Evolutionary conservation across 2,888 invertebrate genomes (phyloP).

Genomic region (Onchidella celtica): DNA sequence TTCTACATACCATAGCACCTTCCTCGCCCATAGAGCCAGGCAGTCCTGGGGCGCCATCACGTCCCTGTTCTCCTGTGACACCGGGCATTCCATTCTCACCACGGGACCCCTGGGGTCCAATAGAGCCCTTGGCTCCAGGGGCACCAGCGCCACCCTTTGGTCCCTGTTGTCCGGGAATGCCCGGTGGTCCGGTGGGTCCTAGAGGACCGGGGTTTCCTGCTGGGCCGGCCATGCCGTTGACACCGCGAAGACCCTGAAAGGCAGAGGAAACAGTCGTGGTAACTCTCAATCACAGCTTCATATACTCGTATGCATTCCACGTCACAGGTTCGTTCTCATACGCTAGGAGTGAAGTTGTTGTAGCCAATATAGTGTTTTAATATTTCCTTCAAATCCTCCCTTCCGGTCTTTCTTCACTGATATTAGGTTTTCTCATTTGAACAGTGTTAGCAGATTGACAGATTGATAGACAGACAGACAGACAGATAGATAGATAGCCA

Average conservation of each 20-base stretch:
- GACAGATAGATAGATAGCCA: too few relatives aligned
- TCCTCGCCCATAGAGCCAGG: slow-evolving; percentile 71
- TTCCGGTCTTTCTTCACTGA: too few relatives aligned
- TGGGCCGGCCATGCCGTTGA: slow-evolving; percentile 84
- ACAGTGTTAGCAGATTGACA: too few relatives aligned
- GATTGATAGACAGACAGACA: too few relatives aligned
- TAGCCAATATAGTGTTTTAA: too few relatives aligned
- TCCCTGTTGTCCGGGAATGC: slow-evolving; percentile 65
- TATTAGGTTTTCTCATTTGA: too few relatives aligned
- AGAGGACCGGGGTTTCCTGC: slow-evolving; percentile 87
- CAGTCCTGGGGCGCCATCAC: slow-evolving; percentile 65
- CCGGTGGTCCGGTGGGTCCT: slow-evolving; percentile 81
- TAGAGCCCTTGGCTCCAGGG: slow-evolving; percentile 68
- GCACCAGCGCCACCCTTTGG: slow-evolving; percentile 71
- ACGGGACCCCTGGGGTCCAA: slow-evolving; percentile 70
- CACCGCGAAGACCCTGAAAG: slow-evolving; percentile 69
- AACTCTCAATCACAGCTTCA: too few relatives aligned
- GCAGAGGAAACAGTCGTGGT: neutral
- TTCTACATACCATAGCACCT: slow-evolving; percentile 63
- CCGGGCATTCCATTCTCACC: slow-evolving; percentile 71
- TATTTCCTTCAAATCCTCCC: too few relatives aligned
- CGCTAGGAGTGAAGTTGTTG: neutral
- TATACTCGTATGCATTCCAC: too few relatives aligned
- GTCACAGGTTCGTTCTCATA: too few relatives aligned
- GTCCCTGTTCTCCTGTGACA: slow-evolving; percentile 65